Evolutionary conservation across 2,888 invertebrate genomes (phyloP).

Genomic region (Catocala fraxini): DNA sequence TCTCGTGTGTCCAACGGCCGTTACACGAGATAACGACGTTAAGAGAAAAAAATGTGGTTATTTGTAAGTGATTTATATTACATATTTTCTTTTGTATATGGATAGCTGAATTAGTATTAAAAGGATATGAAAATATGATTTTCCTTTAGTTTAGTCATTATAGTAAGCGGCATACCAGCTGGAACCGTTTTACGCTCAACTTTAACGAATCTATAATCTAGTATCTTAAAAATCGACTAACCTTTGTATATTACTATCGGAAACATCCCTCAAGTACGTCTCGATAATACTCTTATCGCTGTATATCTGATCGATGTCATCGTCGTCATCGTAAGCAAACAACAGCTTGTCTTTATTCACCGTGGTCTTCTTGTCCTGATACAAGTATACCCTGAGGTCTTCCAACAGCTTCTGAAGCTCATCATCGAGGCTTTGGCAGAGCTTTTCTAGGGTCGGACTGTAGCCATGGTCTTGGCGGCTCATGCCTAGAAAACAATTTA

Average conservation of each 20-base stretch:
- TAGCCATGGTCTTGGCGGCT: slow-evolving; percentile 94
- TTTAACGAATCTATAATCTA: too few species aligned
- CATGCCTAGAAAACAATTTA: slow-evolving; percentile 73
- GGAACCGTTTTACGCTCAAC: too few species aligned
- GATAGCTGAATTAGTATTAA: too few species aligned
- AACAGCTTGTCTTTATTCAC: slow-evolving; percentile 59
- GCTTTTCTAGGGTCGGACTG: slow-evolving; percentile 90
- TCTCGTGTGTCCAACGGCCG: too few species aligned
- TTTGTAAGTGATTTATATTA: too few species aligned
- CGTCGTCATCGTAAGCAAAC: slow-evolving; percentile 75
- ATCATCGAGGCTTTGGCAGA: slow-evolving; percentile 90
- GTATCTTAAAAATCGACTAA: slow-evolving; percentile 49
- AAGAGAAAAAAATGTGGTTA: too few species aligned
- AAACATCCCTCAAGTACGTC: slow-evolving; percentile 82
- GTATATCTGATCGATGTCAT: slow-evolving; percentile 72
- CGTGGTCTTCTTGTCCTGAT: slow-evolving; percentile 78
- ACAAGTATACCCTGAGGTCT: slow-evolving; percentile 91
- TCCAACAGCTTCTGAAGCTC: slow-evolving; percentile 89
- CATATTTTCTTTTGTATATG: too few species aligned
- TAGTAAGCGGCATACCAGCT: too few species aligned
- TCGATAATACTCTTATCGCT: slow-evolving; percentile 84
- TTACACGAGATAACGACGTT: too few species aligned
- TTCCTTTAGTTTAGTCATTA: too few species aligned
- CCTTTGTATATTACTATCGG: slow-evolving; percentile 81
- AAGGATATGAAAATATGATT: too few species aligned